These are phyloP conservation scores for Phylloscopus whistleri DNA, from an alignment of 2,113 vertebrate species.

Conservation along the genomic window DNA sequence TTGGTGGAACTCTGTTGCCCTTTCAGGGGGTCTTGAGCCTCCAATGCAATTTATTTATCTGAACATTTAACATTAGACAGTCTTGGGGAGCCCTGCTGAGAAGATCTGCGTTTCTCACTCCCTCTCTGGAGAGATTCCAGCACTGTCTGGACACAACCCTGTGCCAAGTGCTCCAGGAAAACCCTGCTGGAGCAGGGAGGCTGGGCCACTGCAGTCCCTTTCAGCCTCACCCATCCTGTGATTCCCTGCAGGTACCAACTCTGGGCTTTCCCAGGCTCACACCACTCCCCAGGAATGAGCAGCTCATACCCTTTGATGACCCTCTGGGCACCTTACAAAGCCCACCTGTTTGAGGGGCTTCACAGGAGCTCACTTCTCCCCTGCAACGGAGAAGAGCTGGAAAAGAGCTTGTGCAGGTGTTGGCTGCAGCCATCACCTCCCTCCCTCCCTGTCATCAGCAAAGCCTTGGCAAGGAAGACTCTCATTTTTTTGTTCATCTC, in stretches of 20 bases:
- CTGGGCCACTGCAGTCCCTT: background rate
- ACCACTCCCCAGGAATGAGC: background rate
- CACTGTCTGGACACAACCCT: background rate
- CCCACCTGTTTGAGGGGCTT: background rate
- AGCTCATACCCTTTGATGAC: background rate
- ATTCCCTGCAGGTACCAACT: background rate
- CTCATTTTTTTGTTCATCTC: background rate
- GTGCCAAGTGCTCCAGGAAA: background rate
- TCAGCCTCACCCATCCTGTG: background rate
- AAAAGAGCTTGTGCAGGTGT: background rate
- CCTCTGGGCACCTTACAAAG: background rate
- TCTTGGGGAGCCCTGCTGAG: background rate
- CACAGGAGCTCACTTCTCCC: background rate
- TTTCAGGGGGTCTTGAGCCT: background rate
- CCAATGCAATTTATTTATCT: background rate
- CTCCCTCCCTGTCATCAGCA: background rate
- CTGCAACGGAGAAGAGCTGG: background rate
- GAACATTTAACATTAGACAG: background rate
- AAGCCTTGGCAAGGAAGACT: background rate
- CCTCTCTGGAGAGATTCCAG: background rate
- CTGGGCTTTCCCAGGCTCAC: background rate
- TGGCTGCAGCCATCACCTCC: background rate
- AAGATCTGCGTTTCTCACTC: background rate
- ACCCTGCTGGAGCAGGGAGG: background rate
- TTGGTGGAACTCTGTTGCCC: background rate